These are phyloP conservation scores for Seladonia tumulorum DNA, from an alignment of 2,888 invertebrate genomes.

Conservation along the genomic window DNA sequence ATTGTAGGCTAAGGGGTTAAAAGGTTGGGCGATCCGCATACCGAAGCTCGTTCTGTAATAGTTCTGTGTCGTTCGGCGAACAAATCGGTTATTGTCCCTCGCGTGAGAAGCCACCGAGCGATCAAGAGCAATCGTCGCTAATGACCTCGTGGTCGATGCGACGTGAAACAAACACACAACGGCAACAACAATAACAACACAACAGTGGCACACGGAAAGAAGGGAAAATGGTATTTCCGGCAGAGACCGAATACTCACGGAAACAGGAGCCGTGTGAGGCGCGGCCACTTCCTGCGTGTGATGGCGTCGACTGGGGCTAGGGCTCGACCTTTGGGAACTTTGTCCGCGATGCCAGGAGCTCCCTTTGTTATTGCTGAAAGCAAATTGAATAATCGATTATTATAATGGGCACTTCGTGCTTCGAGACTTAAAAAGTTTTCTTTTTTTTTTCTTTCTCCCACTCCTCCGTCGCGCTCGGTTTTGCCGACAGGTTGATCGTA, in stretches of 20 bases:
- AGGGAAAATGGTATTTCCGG: conserved; percentile 42
- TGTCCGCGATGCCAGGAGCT: conserved; percentile 71
- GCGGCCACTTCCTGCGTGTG: conserved; percentile 75
- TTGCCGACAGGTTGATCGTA: neutral
- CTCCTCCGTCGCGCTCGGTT: too few species aligned
- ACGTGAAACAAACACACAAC: too few species aligned
- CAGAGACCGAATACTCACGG: conserved; percentile 74
- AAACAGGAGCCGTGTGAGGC: conserved; percentile 81
- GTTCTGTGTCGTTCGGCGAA: neutral
- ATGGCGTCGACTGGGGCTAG: conserved; percentile 77
- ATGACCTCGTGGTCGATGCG: too few species aligned
- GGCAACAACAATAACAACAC: neutral
- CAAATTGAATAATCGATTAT: conserved; percentile 33
- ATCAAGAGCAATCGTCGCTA: conserved; percentile 2
- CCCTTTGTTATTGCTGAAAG: conserved; percentile 63
- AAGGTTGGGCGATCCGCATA: too few species aligned
- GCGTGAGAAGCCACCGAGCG: neutral
- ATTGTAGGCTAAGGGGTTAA: too few species aligned
- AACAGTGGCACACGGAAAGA: conserved; percentile 5
- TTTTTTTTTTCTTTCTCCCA: too few species aligned
- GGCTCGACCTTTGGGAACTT: conserved; percentile 80
- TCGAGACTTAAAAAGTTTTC: neutral
- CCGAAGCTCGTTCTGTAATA: neutral
- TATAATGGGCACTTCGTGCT: neutral
- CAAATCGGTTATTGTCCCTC: neutral